A percentile compares a stretch with the other conserved stretches of the same genome.
Evolutionary conservation across 2,113 vertebrate species (phyloP).

Genomic region (Chloebia gouldiae): DNA sequence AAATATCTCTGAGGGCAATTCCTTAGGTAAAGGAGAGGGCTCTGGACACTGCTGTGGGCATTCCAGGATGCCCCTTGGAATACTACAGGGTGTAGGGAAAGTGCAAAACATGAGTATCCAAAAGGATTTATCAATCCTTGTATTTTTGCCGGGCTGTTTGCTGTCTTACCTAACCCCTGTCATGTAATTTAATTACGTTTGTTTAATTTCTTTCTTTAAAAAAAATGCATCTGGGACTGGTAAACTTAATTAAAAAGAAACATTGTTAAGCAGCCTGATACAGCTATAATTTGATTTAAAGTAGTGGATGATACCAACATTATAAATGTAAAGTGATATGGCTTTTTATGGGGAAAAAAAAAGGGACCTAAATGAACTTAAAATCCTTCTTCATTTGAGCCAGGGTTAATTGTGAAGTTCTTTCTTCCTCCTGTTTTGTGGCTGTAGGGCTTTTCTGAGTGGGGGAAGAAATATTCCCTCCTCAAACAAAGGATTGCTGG

Average conservation of each 20-base stretch:
- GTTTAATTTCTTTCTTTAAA: slow-evolving; percentile 51
- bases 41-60: not conserved
- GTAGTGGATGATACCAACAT: slow-evolving; percentile 45
- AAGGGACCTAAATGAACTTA: not conserved
- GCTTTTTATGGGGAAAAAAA: not conserved
- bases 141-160: not conserved
- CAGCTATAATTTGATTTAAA: slow-evolving; percentile 68
- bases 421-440: not conserved
- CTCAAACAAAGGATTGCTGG: not conserved
- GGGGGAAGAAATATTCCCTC: not conserved
- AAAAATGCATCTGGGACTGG: slow-evolving; percentile 49
- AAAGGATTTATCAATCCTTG: not conserved
- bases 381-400: not conserved
- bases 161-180: slow-evolving; percentile 28
- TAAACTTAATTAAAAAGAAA: slow-evolving; percentile 70
- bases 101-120: not conserved
- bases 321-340: slow-evolving; percentile 36
- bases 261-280: slow-evolving; percentile 55
- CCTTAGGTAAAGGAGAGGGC: not conserved
- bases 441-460: not conserved
- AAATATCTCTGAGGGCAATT: not conserved
- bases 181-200: slow-evolving; percentile 48
- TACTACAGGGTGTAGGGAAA: not conserved
- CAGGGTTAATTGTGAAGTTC: not conserved
- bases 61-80: not conserved